Conservation (phyloP, 1,140 invertebrate genomes). For the Lepidurus apus region DNA sequence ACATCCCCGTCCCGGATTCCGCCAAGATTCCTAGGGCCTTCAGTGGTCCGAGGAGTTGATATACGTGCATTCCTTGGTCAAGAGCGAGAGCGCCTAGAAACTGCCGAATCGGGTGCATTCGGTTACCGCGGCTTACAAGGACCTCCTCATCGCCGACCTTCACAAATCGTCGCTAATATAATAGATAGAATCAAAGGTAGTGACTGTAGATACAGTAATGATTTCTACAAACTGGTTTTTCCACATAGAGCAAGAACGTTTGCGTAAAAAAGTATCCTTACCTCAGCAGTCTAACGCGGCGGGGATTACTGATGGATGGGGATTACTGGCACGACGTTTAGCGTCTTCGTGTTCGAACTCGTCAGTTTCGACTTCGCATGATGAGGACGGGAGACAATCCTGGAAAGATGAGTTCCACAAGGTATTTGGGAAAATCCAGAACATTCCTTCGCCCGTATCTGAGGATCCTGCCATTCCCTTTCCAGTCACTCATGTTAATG, state of each 20-base stretch:
- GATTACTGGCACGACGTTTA: background rate
- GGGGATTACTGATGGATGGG: background rate
- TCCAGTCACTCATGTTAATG: background rate
- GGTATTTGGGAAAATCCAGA: too few species aligned
- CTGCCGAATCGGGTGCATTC: constrained; percentile 14
- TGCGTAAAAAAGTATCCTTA: background rate
- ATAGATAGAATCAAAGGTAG: background rate
- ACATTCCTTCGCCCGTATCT: background rate
- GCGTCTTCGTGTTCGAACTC: background rate
- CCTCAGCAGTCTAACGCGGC: background rate
- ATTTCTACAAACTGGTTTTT: background rate
- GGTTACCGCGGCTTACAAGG: constrained; percentile 23
- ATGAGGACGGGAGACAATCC: too few species aligned
- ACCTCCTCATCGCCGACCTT: background rate
- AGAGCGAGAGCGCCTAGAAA: constrained; percentile 24
- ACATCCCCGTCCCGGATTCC: constrained; percentile 4
- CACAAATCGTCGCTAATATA: constrained; percentile 5
- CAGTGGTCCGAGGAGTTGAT: constrained; percentile 22
- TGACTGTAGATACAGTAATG: background rate
- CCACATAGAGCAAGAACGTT: background rate
- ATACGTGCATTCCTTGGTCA: background rate
- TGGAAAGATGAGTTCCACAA: too few species aligned
- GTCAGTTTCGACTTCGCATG: background rate
- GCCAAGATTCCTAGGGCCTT: constrained; percentile 24
- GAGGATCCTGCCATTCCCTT: background rate